Evolutionary conservation across 2,888 invertebrate species (phyloP), one percentile per base, ranked within the genome.

Genomic region (Perdita meconis): DNA sequence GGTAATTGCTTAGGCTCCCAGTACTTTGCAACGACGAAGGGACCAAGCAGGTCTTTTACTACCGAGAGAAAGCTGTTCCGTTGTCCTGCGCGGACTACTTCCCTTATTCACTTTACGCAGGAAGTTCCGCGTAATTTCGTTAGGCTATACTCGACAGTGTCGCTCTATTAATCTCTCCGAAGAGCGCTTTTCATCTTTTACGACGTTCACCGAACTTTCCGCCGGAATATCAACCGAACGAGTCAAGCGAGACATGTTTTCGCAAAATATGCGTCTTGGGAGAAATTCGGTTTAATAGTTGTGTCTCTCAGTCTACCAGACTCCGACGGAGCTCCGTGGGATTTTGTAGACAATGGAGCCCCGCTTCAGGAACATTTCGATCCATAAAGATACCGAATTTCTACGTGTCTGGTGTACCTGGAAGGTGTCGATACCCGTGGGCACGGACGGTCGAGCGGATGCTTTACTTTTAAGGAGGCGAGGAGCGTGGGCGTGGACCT

Each of bases 101-200:
- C 64, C 59, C 70, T 66, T 40, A 47, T 74, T 79, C 74, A 38
- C 69, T 70, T 66, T 64, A 50, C 64, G 40, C 56, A 42, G 67
- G 55, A 78, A 82, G 40, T 81, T 69, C 22, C 30, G n/a, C 57
- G 74, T 70, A 82, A 81, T 82, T 82, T 70, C 55, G 60, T 60
- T 56, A 16, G 69, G 19, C 68, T 64, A 76, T 59, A 57, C 57
- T 68, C 53, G 63, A 44, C 34, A 19, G 38, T 57, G 26, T 57
- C 61, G 44, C 30, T 24, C 26, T 51, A 24, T 68, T 44, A 53
- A 22, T 44, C 38, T 50, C 44, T 44, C 51, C 36, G 44, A 59
- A 55, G 30, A 22, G 26, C 65, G 38, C 30, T 59, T 56, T 56
- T 56, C 55, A 47, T 40, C 60, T 55, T 73, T 73, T 73, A 63